These are phyloP conservation scores for Drosophila aff. DNA, from an alignment of 1,140 invertebrate genomes.

Conservation along the genomic window DNA sequence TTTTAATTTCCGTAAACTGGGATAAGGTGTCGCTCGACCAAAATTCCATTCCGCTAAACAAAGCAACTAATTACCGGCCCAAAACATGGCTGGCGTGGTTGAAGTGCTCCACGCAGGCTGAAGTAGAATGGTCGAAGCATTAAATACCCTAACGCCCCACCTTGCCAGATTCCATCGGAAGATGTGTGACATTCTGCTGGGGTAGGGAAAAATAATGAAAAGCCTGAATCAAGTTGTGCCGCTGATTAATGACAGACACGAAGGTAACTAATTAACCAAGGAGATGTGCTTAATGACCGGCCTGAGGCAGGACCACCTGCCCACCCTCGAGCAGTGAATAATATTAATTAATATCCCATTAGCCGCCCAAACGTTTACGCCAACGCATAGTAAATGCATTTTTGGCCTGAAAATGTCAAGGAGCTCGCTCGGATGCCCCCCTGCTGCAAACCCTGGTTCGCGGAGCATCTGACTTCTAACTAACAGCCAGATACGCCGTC, in stretches of 20 bases:
- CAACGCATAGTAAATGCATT: slow-evolving; percentile 27
- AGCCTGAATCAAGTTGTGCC: slow-evolving; percentile 11
- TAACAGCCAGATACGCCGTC: slow-evolving; percentile 14
- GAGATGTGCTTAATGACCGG: slow-evolving; percentile 22
- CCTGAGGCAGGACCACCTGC: neutral
- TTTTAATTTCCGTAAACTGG: slow-evolving; percentile 37
- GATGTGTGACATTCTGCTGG: neutral
- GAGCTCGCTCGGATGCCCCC: neutral
- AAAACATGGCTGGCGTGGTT: neutral
- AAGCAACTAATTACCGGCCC: slow-evolving; percentile 40
- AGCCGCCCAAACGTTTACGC: slow-evolving; percentile 1
- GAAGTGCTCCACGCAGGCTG: neutral
- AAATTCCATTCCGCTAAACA: slow-evolving; percentile 23
- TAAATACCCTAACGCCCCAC: neutral
- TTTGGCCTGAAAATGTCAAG: slow-evolving; percentile 31
- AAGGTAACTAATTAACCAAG: slow-evolving; percentile 34
- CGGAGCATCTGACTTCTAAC: slow-evolving; percentile 22
- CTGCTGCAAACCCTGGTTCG: neutral
- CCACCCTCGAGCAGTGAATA: slow-evolving; percentile 18
- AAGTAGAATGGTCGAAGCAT: neutral
- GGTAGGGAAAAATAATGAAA: slow-evolving; percentile 2
- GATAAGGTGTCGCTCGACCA: slow-evolving; percentile 22
- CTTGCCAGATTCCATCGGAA: neutral
- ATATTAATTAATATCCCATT: slow-evolving; percentile 46
- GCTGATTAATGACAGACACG: slow-evolving; percentile 26